Evolutionary conservation across 37 sponge, comb jelly and placozoan species (phyloP).

Genomic region (Halichondria panicea): DNA sequence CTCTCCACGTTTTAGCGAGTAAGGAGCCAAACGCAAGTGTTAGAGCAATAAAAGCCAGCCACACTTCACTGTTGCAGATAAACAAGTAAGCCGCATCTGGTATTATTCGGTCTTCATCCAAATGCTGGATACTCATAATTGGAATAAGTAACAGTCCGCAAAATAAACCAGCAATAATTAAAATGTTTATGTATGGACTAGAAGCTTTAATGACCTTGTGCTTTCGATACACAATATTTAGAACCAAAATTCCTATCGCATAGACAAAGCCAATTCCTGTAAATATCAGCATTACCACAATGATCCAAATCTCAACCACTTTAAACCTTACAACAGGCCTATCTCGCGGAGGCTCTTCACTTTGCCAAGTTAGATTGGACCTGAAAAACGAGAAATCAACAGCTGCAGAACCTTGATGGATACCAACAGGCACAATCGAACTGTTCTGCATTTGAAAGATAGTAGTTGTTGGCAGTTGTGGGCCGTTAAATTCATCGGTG

Average conservation of each 20-base stretch:
- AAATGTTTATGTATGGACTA: constrained; percentile 38
- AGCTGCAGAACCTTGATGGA: not conserved
- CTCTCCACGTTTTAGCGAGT: constrained; percentile 28
- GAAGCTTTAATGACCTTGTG: constrained; percentile 46
- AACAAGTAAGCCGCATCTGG: not conserved
- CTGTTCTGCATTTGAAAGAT: constrained; percentile 28
- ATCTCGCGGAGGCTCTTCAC: constrained; percentile 17
- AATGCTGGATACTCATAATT: not conserved
- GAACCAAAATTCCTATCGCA: not conserved
- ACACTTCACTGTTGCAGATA: constrained; percentile 17
- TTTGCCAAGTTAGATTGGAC: constrained; percentile 13
- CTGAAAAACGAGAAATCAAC: not conserved
- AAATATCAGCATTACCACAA: constrained; percentile 7
- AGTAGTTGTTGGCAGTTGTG: not conserved
- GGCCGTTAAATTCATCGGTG: not conserved
- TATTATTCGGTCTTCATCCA: not conserved
- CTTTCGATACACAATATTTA: constrained; percentile 10
- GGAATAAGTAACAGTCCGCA: not conserved
- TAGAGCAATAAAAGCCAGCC: constrained; percentile 1
- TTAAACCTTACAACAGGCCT: not conserved
- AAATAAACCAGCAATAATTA: constrained; percentile 19
- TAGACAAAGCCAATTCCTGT: not conserved
- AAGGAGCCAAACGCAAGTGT: constrained; percentile 43
- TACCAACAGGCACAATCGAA: constrained; percentile 19
- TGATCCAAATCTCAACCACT: not conserved